Evolutionary conservation across 1,140 invertebrate genomes (phyloP).

Genomic region (Leptonema lineaticorne): DNA sequence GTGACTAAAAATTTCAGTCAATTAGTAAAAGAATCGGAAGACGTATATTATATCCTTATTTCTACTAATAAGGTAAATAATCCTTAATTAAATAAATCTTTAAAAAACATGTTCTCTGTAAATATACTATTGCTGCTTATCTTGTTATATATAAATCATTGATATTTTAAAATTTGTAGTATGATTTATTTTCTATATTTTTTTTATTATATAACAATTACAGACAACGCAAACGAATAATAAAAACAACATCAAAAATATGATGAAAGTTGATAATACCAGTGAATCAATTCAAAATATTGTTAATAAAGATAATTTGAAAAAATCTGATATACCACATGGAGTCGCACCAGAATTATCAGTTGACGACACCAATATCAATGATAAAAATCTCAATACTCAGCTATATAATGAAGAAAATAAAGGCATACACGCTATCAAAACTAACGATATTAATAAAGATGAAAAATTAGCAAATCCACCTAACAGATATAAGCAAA

Average conservation of each 20-base stretch:
- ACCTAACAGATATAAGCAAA: conserved; percentile 10
- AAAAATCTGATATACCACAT: conserved; percentile 6
- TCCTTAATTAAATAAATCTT: not conserved
- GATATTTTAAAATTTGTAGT: no score
- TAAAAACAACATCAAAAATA: no score
- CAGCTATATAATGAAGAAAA: not conserved
- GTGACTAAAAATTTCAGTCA: conserved; percentile 2
- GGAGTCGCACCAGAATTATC: conserved; percentile 13
- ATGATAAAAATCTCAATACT: conserved; percentile 9
- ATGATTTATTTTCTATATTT: no score
- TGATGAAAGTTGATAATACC: no score
- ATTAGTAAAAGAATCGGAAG: conserved; percentile 4
- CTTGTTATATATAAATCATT: not conserved
- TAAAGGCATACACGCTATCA: not conserved
- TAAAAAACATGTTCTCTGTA: not conserved
- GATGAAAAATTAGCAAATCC: not conserved
- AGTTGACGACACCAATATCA: conserved; percentile 6
- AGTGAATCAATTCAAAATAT: not conserved
- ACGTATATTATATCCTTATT: conserved; percentile 1
- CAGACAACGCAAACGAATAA: no score
- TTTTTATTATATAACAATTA: no score
- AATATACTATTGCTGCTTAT: not conserved
- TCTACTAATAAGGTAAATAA: conserved; percentile 2
- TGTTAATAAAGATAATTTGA: not conserved
- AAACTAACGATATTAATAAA: not conserved